phyloP scores from a whole-genome alignment of 2,888 invertebrate genomes.

The Acronicta alni region DNA sequence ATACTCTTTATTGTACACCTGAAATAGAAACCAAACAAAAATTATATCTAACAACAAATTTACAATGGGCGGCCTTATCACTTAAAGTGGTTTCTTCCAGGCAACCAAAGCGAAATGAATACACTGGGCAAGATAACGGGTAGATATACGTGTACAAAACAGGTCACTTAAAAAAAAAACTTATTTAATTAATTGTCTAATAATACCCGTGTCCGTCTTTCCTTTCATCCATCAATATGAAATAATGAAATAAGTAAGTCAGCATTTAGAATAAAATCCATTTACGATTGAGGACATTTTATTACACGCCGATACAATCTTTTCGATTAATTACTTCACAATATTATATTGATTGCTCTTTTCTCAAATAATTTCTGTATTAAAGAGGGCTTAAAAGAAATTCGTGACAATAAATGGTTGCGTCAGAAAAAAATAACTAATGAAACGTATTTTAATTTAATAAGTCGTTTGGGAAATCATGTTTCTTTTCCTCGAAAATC shows the following conservation, averaged over 20 bases:
- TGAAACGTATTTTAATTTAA: constrained; percentile 14
- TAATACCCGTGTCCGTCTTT: too few species aligned
- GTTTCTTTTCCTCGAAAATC: constrained; percentile 11
- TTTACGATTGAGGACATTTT: constrained; percentile 5
- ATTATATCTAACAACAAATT: too few species aligned
- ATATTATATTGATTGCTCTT: constrained; percentile 14
- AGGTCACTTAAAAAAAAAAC: too few species aligned
- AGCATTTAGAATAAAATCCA: not conserved
- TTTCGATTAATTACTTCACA: constrained; percentile 10
- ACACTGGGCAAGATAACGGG: too few species aligned
- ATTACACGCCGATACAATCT: constrained; percentile 11
- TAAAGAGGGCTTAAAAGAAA: constrained; percentile 12
- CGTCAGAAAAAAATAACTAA: constrained; percentile 9
- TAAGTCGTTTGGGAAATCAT: constrained; percentile 39
- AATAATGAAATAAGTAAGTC: constrained; percentile 7
- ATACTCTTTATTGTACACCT: too few species aligned
- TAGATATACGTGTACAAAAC: too few species aligned
- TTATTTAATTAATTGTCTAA: too few species aligned
- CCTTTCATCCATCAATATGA: not conserved
- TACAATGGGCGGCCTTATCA: too few species aligned
- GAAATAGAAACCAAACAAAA: too few species aligned
- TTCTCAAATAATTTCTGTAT: constrained; percentile 10
- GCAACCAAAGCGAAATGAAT: too few species aligned
- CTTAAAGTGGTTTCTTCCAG: too few species aligned
- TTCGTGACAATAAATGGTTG: constrained; percentile 9